A percentile compares a stretch with the other conserved stretches of the same genome.
These are phyloP conservation scores for Enteromius mattozi DNA, from an alignment of 2,797 vertebrate species.

Conservation along the genomic window DNA sequence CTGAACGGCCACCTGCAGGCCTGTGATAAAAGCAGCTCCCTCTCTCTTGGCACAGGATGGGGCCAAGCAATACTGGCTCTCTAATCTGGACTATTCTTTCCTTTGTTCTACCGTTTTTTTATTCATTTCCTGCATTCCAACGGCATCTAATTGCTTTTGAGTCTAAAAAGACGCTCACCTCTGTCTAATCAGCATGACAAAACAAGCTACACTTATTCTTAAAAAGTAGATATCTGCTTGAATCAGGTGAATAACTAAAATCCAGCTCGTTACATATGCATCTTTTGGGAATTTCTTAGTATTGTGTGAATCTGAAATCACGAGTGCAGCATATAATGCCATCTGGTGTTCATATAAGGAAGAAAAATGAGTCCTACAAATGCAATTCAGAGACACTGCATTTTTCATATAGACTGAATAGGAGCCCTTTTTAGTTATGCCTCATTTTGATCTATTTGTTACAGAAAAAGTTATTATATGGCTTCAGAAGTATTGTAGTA, in stretches of 20 bases:
- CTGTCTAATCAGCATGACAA: conserved; percentile 43
- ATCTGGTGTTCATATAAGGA: conserved; percentile 54
- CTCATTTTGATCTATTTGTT: neutral
- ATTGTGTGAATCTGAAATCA: conserved; percentile 13
- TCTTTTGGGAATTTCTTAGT: neutral
- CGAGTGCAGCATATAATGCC: conserved; percentile 49
- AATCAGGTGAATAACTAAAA: conserved; percentile 2
- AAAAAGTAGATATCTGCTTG: conserved; percentile 22
- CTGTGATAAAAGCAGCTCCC: conserved; percentile 50
- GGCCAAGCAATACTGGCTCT: conserved; percentile 19
- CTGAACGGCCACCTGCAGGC: conserved; percentile 55
- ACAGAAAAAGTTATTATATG: neutral
- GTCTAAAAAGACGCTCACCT: conserved; percentile 33
- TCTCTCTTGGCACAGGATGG: conserved; percentile 33
- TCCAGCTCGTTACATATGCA: neutral
- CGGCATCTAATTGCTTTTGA: conserved; percentile 40
- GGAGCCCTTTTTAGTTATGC: neutral
- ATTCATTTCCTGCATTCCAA: conserved; percentile 27
- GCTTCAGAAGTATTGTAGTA: neutral
- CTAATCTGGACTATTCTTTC: conserved; percentile 36
- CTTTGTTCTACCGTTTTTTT: conserved; percentile 34
- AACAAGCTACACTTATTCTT: conserved; percentile 34
- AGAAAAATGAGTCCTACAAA: neutral
- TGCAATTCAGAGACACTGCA: neutral
- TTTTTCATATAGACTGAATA: neutral